Conservation (phyloP, 2,888 invertebrate species). For the Cephus pygmeus region DNA sequence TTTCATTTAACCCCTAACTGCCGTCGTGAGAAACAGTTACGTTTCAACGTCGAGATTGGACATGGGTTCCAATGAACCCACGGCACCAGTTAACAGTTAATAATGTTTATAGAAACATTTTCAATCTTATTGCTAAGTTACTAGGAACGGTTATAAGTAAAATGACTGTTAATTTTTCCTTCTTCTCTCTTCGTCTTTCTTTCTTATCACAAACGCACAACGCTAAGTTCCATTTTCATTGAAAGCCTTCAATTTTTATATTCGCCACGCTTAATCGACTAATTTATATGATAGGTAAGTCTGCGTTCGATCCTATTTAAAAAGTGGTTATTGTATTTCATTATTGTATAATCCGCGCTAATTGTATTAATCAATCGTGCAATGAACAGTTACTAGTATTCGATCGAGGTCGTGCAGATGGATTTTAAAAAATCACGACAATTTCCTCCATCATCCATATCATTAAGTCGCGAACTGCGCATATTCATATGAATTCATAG, state of each 20-base stretch:
- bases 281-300: neutral
- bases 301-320: neutral
- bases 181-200: neutral
- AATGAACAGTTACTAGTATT: neutral
- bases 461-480: neutral
- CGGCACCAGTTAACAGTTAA: too few relatives aligned
- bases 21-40: too few relatives aligned
- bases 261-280: neutral
- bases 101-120: neutral
- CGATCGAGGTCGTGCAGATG: neutral
- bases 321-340: neutral
- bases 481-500: slow-evolving; percentile 32
- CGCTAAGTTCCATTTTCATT: neutral
- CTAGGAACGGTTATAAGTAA: neutral
- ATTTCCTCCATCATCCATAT: neutral
- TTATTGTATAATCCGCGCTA: slow-evolving; percentile 5
- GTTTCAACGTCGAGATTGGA: too few relatives aligned
- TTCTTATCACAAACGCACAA: neutral
- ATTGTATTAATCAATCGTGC: slow-evolving; percentile 8
- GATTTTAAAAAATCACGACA: neutral
- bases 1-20: neutral
- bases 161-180: neutral
- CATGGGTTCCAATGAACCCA: too few relatives aligned
- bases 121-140: neutral
- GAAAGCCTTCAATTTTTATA: neutral